Percentiles rank a stretch among this genome's conserved stretches.
Conservation (phyloP, 2,797 vertebrate genomes). For the Pteronotus mesoamericanus region DNA sequence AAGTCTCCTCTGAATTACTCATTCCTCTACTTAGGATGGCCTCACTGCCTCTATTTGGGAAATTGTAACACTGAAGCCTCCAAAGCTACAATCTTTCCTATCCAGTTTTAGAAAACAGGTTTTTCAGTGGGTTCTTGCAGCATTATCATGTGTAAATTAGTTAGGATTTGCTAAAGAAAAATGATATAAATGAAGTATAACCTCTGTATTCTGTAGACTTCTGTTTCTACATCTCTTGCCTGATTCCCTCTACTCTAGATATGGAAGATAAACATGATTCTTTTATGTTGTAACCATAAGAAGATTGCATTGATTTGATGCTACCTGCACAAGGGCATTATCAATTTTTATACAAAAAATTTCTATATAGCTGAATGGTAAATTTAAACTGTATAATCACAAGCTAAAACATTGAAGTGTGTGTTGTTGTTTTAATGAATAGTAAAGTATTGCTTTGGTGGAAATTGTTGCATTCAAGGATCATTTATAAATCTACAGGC, state of each 20-base stretch:
- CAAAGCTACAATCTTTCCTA: neutral
- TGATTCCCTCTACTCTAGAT: neutral
- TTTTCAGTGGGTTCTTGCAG: neutral
- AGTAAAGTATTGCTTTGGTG: neutral
- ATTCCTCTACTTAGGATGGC: neutral
- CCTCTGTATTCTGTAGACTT: neutral
- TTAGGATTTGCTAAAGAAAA: neutral
- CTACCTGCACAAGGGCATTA: neutral
- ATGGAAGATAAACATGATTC: neutral
- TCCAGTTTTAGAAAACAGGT: neutral
- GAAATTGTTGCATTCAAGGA: neutral
- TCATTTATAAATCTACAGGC: neutral
- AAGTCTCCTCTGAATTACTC: neutral
- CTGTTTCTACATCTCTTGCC: neutral
- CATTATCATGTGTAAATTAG: neutral
- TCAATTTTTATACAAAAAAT: neutral
- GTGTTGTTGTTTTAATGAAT: slow-evolving; percentile 13
- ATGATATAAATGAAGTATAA: neutral
- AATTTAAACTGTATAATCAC: neutral
- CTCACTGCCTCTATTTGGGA: neutral
- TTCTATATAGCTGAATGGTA: neutral
- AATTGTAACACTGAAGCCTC: neutral
- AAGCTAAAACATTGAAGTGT: neutral
- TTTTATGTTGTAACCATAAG: neutral
- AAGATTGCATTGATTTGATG: neutral